Base-by-base conservation (phyloP, 2,797 vertebrate genomes). In the Sciurus carolinensis region DNA sequence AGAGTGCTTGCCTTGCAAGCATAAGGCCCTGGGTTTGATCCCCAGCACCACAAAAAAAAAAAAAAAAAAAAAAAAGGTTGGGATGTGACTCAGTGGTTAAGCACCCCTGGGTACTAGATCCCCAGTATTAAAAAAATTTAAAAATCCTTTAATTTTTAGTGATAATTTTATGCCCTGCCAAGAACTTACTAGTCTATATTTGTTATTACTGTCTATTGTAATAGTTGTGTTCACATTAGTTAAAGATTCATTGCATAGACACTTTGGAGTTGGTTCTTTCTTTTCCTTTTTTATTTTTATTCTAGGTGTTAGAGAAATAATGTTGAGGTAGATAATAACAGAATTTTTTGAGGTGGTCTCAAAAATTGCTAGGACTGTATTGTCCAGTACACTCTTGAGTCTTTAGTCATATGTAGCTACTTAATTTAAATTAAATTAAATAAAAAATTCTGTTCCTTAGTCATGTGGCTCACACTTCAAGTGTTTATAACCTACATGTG, bases 221-320 rank as follows among this genome's bases (percentile, higher is more conserved):
- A 59, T 88, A 71, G 52, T 59, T 4, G 0, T 77, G 10, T 75
- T 90, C 1, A 30, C 85, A 52, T 20, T 94, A 44, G 50, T 42
- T 91, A 22, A 71, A 39, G 42, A 82, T 59, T 92, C 44, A 93
- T 76, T 90, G 10, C 52, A 94, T 7, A 76, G 47, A 20, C 22
- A 72, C 57, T 33, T 57, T 87, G 12, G 88, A 66, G 20, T 36
- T 36, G 36, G 36, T 57, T 57, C 54, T 0, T 89, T 15, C 13
- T 33, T 15, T n/a, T n/a, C 39, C 39, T 67, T 67, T 67, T 57
- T 77, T 93, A n/a, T 93, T 50, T 89, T 24, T 7, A 77, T 94
- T 69, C n/a, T 90, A 30, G 5, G 30, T 95, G 26, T 72, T 96
- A 94, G 39, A 87, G 44, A 84, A 89, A 67, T 94, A 67, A 62